Evolutionary conservation across 2,888 invertebrate genomes (phyloP).

Genomic region (Papilio demoleus): DNA sequence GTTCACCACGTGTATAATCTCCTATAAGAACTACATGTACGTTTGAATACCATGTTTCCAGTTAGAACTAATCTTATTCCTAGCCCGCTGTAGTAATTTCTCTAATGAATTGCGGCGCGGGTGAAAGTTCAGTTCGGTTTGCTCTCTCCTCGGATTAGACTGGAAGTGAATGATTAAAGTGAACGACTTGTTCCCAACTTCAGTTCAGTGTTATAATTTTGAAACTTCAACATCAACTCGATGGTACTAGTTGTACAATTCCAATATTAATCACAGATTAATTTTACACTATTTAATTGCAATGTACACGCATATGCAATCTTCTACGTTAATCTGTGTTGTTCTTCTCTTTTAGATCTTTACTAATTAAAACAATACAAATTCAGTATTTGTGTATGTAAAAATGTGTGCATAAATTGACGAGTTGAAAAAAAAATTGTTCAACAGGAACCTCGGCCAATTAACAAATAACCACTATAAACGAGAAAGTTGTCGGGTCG

Average conservation of each 20-base stretch:
- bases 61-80: slow-evolving; percentile 26
- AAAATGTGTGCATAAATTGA: too few species aligned
- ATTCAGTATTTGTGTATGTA: too few species aligned
- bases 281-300: neutral
- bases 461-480: neutral
- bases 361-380: too few species aligned
- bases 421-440: too few species aligned
- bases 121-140: slow-evolving; percentile 26
- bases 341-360: too few species aligned
- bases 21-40: neutral
- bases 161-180: slow-evolving; percentile 16
- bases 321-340: too few species aligned
- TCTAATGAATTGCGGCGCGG: slow-evolving; percentile 23
- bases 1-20: neutral
- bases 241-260: neutral
- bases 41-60: slow-evolving; percentile 19
- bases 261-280: slow-evolving; percentile 6
- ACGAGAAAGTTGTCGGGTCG: neutral
- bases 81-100: slow-evolving; percentile 21
- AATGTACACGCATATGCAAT: too few species aligned
- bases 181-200: slow-evolving; percentile 2
- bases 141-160: slow-evolving; percentile 8
- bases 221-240: neutral
- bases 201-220: slow-evolving; percentile 3
- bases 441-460: neutral